Evolutionary conservation across 1,140 invertebrate species (phyloP), one percentile per base, ranked within the genome.

Genomic region (Bombus fervidus): DNA sequence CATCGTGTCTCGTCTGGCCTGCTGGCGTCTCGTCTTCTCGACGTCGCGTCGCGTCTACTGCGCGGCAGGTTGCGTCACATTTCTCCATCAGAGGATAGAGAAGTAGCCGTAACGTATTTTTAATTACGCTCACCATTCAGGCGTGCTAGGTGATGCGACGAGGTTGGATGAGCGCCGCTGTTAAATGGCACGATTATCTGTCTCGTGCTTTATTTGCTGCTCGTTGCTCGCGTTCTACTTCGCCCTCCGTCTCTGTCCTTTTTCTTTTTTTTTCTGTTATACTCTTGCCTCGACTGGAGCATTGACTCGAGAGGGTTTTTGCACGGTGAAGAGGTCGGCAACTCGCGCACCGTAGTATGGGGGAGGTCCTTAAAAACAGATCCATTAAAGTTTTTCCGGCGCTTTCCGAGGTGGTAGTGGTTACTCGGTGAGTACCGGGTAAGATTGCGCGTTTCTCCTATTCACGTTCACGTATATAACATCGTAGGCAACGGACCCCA

Each of bases 381-480:
- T 92, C 92, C 92, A 93, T 93, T 93, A 92, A 92, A 92, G 92
- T 93, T 93, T 92, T 91, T 91, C 88, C 85, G 91, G 75, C 81
- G 88, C 86, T 89, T 92, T 91, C 88, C 85, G 78, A 85, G 87
- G 81, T 87, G 86, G 86, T 85, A 79, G 85, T 90, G 81, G 87
- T 85, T 91, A 76, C 88, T 86, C 82, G 79, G 39, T 25, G 47
- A 71, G 83, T 81, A 81, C 39, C 82, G 62, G 79, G 86, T 77
- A 82, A 87, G 82, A 91, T 91, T 90, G 91, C 74, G 85, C 90
- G 85, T 89, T 89, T 91, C 78, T 87, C 34, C 37, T 68, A 88
- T 91, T 90, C 89, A 87, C 86, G 79, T 90, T 81, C 62, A 73
- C 72, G 68, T 66, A 57, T 62, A 73, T 64, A 73, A 71, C 81